These are phyloP conservation scores for Alces alces DNA, from an alignment of 2,113 vertebrate genomes.

Conservation along the genomic window DNA sequence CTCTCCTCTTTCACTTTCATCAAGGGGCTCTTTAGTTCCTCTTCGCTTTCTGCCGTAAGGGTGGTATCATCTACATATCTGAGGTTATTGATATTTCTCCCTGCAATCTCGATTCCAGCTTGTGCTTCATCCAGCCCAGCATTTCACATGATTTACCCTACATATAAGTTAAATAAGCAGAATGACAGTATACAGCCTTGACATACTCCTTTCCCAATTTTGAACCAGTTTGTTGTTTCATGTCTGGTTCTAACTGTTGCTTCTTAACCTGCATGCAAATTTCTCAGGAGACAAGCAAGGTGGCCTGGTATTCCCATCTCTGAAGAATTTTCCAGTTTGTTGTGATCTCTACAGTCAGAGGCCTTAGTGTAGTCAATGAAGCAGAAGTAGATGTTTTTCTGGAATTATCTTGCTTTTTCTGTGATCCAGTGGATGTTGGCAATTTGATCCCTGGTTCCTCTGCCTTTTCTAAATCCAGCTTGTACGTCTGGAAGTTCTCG, in stretches of 20 bases:
- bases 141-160: background rate
- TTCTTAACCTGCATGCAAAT: background rate
- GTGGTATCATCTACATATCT: background rate
- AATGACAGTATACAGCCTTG: background rate
- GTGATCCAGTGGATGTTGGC: background rate
- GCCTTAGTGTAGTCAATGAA: background rate
- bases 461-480: background rate
- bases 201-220: background rate
- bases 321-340: background rate
- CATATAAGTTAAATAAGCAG: background rate
- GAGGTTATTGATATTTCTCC: background rate
- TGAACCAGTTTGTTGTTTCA: background rate
- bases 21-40: background rate
- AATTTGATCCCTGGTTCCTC: background rate
- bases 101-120: background rate
- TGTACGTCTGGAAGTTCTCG: background rate
- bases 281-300: background rate
- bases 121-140: background rate
- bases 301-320: background rate
- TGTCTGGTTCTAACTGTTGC: background rate
- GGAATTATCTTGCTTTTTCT: background rate
- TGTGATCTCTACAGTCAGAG: background rate
- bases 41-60: background rate
- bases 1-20: background rate
- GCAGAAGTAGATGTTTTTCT: background rate